Percentiles rank a stretch among this genome's conserved stretches.
These are phyloP conservation scores for Fratercula arctica DNA, from an alignment of 2,797 vertebrate genomes.

Conservation along the genomic window DNA sequence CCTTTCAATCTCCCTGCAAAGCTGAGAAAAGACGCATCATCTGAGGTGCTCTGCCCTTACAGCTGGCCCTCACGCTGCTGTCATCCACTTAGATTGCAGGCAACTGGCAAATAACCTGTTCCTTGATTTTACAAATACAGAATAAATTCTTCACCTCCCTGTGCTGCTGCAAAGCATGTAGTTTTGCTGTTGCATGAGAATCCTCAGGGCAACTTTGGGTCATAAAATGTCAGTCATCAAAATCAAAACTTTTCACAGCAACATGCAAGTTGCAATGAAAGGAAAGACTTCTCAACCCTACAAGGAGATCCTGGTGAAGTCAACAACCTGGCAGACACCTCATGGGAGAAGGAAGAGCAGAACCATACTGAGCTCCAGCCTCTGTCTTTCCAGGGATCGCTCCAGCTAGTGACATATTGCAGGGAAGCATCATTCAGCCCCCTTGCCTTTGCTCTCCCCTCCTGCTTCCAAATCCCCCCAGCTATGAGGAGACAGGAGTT, in stretches of 20 bases:
- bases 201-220: not conserved
- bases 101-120: not conserved
- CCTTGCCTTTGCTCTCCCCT: not conserved
- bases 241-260: not conserved
- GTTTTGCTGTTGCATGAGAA: not conserved
- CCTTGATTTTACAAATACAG: not conserved
- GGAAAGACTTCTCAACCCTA: not conserved
- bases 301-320: not conserved
- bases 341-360: not conserved
- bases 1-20: not conserved
- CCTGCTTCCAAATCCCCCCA: not conserved
- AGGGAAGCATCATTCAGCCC: not conserved
- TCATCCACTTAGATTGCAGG: not conserved
- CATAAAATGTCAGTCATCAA: not conserved
- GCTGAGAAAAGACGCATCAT: not conserved
- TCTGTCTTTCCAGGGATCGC: not conserved
- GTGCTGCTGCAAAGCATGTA: not conserved
- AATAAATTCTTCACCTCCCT: not conserved
- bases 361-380: not conserved
- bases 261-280: not conserved
- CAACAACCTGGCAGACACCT: not conserved
- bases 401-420: not conserved
- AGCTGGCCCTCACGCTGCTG: not conserved
- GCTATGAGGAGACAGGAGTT: not conserved
- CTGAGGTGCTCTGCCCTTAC: not conserved